Conservation (phyloP, 2,113 vertebrate species). For the Archocentrus centrarchus region DNA sequence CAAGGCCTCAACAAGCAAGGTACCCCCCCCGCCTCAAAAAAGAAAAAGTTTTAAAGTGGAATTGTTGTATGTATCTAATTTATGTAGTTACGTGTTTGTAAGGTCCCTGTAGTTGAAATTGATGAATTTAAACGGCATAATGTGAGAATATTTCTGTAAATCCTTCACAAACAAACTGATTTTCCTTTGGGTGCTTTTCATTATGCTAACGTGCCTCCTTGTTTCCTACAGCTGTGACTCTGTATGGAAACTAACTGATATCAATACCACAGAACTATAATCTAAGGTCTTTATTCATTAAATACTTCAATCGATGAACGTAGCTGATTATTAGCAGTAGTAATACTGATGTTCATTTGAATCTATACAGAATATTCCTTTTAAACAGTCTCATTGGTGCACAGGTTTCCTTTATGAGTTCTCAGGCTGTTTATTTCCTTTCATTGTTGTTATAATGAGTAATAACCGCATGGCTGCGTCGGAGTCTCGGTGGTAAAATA, state of each 20-base stretch:
- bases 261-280: background rate
- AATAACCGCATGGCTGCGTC: background rate
- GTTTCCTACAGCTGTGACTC: background rate
- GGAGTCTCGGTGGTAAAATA: background rate
- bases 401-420: background rate
- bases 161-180: background rate
- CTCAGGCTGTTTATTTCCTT: background rate
- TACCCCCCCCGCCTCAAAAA: too few relatives aligned
- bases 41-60: background rate
- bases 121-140: background rate
- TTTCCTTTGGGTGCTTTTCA: background rate
- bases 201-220: fast-evolving
- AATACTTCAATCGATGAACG: background rate
- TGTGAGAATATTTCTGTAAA: background rate
- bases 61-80: background rate
- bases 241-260: too few relatives aligned
- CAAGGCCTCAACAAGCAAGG: constrained; percentile 96
- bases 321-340: background rate
- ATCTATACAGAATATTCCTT: background rate
- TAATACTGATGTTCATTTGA: background rate
- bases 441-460: background rate
- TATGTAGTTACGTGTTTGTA: background rate
- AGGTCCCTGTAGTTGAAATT: background rate
- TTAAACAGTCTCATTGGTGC: background rate
- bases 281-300: background rate